A percentile compares a stretch with the other conserved stretches of the same genome.
phyloP scores from a whole-genome alignment of 2,113 vertebrate species.

The Phasianus colchicus region DNA sequence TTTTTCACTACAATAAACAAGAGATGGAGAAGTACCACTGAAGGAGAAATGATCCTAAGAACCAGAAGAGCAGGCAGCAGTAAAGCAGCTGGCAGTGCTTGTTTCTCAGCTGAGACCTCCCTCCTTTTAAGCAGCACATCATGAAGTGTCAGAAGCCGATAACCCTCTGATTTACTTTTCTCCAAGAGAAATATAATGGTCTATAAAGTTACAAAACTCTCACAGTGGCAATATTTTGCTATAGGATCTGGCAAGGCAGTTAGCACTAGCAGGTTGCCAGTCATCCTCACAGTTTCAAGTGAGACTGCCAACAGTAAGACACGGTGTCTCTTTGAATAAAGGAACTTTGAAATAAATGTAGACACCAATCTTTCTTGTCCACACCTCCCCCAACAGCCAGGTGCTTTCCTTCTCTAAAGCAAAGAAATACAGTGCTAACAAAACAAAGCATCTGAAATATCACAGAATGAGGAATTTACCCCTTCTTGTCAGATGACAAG shows the following conservation, averaged over 20 bases:
- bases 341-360: conserved; percentile 11
- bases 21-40: background rate
- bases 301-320: conserved; percentile 17
- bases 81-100: background rate
- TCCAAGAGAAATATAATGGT: background rate
- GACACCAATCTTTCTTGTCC: background rate
- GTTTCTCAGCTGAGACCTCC: background rate
- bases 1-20: background rate
- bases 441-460: background rate
- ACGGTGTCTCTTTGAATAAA: background rate
- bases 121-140: background rate
- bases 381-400: background rate
- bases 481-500: background rate
- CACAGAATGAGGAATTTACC: background rate
- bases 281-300: background rate
- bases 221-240: conserved; percentile 27
- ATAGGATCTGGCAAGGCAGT: conserved; percentile 12
- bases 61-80: background rate
- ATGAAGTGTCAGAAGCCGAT: background rate
- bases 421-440: background rate
- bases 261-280: background rate
- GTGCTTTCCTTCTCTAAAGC: conserved; percentile 20
- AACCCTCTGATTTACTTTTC: background rate
- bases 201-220: background rate
- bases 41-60: background rate